These are phyloP conservation scores for Scaptomyza parva DNA, from an alignment of 2,888 invertebrate species.

Conservation along the genomic window DNA sequence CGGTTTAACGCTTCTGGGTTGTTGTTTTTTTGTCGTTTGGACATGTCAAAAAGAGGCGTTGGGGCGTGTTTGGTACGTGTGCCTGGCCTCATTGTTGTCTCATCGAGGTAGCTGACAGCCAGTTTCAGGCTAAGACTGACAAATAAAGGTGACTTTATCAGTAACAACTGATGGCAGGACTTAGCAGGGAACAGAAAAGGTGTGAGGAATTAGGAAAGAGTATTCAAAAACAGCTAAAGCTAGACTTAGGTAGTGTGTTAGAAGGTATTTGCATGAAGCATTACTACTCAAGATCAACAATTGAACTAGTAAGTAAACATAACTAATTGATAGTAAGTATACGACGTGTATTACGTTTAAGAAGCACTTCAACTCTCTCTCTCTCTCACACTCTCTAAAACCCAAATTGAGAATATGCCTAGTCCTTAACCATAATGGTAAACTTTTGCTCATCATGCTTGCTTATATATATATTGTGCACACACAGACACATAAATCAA, in stretches of 20 bases:
- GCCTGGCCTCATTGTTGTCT: slow-evolving; percentile 10
- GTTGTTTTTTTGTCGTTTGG: slow-evolving; percentile 20
- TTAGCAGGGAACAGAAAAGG: slow-evolving; percentile 35
- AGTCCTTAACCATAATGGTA: not conserved
- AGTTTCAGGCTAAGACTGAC: slow-evolving; percentile 69
- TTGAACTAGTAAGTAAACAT: not conserved
- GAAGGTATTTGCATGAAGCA: too few relatives aligned
- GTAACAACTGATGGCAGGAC: slow-evolving; percentile 59
- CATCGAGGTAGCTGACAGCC: slow-evolving; percentile 51
- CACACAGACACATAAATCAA: slow-evolving; percentile 85
- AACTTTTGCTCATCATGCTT: slow-evolving; percentile 8
- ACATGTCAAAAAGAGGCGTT: slow-evolving; percentile 34
- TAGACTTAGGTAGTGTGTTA: not conserved
- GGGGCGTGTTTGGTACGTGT: slow-evolving; percentile 60
- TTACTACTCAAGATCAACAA: not conserved
- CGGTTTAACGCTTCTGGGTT: slow-evolving; percentile 72
- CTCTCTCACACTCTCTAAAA: too few relatives aligned
- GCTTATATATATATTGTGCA: slow-evolving; percentile 63
- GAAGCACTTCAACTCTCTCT: slow-evolving; percentile 1
- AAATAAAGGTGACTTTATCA: slow-evolving; percentile 79
- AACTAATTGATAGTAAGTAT: slow-evolving; percentile 4
- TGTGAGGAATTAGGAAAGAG: not conserved
- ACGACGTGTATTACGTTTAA: not conserved
- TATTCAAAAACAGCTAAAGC: slow-evolving; percentile 10
- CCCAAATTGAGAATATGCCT: not conserved